Conservation (phyloP, 2,797 vertebrate genomes). For the Tenualosa ilisha region DNA sequence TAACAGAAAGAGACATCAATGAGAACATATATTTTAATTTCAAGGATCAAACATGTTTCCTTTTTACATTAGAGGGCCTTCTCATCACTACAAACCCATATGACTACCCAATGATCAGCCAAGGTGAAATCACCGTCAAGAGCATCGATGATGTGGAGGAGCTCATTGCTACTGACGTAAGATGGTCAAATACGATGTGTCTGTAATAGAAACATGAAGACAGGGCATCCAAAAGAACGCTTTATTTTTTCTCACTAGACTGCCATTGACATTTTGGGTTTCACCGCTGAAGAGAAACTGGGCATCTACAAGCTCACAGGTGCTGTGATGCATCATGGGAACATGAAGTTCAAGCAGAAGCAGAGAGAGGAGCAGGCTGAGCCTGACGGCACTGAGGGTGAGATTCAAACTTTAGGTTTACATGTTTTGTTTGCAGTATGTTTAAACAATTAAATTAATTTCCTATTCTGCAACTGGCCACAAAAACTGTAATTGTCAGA, state of each 20-base stretch:
- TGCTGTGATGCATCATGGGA: slow-evolving; percentile 75
- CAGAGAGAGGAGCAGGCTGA: slow-evolving; percentile 79
- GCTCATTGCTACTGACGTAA: slow-evolving; percentile 66
- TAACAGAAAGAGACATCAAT: too few relatives aligned
- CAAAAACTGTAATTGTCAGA: too few relatives aligned
- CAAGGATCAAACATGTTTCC: too few relatives aligned
- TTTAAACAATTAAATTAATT: too few relatives aligned
- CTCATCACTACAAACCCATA: slow-evolving; percentile 71
- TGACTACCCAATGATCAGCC: slow-evolving; percentile 41
- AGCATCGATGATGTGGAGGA: slow-evolving; percentile 77
- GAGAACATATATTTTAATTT: too few relatives aligned
- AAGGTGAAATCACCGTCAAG: slow-evolving; percentile 68
- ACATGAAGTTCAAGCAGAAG: slow-evolving; percentile 79
- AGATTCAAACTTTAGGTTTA: background rate
- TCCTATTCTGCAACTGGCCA: too few relatives aligned
- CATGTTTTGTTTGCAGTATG: too few relatives aligned
- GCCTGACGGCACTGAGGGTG: slow-evolving; percentile 77
- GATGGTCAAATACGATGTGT: slow-evolving; percentile 45
- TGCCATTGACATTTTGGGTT: slow-evolving; percentile 73
- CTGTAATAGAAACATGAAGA: too few relatives aligned
- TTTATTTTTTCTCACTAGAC: slow-evolving; percentile 55
- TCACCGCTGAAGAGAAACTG: slow-evolving; percentile 69
- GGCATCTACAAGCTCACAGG: slow-evolving; percentile 78
- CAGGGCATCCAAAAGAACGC: too few relatives aligned
- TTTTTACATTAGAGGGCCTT: slow-evolving; percentile 66